Conservation (phyloP, 64 coral and sea anemone species). For the Pachyseris speciosa region DNA sequence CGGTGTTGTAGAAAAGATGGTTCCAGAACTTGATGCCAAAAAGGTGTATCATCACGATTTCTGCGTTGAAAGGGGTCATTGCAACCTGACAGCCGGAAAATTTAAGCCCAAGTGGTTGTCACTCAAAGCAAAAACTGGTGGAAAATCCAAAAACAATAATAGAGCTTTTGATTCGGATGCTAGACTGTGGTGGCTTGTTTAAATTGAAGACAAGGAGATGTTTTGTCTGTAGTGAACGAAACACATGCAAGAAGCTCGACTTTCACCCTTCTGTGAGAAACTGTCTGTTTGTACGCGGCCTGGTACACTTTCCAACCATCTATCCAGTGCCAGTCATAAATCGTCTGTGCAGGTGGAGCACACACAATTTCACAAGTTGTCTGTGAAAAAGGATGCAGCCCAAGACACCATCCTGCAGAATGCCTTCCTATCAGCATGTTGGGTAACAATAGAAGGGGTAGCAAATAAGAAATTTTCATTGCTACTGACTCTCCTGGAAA, state of each 20-base stretch:
- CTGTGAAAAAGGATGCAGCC: not conserved
- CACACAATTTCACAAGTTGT: not conserved
- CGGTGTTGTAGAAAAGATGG: not conserved
- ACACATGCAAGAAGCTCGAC: slow-evolving; percentile 19
- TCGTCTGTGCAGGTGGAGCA: not conserved
- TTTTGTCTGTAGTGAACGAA: slow-evolving; percentile 27
- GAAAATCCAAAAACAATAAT: slow-evolving; percentile 20
- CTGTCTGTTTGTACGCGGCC: not conserved
- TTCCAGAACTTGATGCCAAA: not conserved
- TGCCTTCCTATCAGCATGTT: not conserved
- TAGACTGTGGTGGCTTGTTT: slow-evolving; percentile 14
- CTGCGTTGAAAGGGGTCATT: not conserved
- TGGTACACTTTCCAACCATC: not conserved
- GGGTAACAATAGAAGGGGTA: not conserved
- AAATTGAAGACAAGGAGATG: not conserved
- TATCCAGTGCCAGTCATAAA: not conserved
- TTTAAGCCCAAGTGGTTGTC: slow-evolving; percentile 6
- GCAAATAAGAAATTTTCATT: not conserved
- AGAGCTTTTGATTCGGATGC: not conserved
- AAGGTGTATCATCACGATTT: slow-evolving; percentile 31
- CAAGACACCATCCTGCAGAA: not conserved
- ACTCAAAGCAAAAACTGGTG: not conserved
- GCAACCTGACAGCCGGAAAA: not conserved
- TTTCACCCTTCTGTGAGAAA: not conserved
- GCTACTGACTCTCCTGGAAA: not conserved